Base-by-base conservation (phyloP, 1,140 invertebrate species). In the Drosophila malerkotliana region DNA sequence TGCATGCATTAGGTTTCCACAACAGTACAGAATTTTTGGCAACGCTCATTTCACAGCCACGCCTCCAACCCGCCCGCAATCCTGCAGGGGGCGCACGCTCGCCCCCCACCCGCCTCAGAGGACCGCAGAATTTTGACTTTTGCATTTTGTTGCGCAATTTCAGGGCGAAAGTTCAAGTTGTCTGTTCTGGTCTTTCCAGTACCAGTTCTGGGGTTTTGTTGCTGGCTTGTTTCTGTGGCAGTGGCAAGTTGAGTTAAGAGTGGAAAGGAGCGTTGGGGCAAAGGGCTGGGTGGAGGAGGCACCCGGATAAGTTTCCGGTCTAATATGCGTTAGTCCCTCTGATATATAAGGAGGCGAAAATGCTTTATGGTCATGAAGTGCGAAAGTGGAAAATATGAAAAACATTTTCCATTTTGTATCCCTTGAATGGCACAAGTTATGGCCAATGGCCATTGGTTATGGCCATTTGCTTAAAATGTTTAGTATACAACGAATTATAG, bases 121-220 rank as follows among this genome's bases (percentile, higher is more conserved):
- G 47, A 69, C 58, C 69, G 45, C 61, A 72, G 58, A 55, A 76
- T 82, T 87, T 88, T 88, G 82, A 87, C 83, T 87, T 87, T 87
- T 88, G 82, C 83, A 87, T 87, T 87, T 88, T 87, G 82, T 88
- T 87, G 78, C 78, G 83, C 79, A 87, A 87, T 87, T 87, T 82
- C 24, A 49, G 75, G 74, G 83, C 82, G 68, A 87, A 87, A 88
- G 82, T 88, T 87, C 83, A 87, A 87, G 69, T 82, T 88, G 83
- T 63, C 58, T 66, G 56, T 76, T 72, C 48, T 55, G 69, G 4
- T 45, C 41, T 18, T 15, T 32, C 10, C 32, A 32, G 32, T 37
- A 37, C 34, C 15, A 21, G 44, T 47, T 47, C 44, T 47, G 71
- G 62, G 58, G 55, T 74, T 44, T 71, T 74, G 58, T 64, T 71